A percentile compares a stretch with the other conserved stretches of the same genome.
phyloP scores from a whole-genome alignment of 2,113 vertebrate genomes.

The Nesogale talazaci region DNA sequence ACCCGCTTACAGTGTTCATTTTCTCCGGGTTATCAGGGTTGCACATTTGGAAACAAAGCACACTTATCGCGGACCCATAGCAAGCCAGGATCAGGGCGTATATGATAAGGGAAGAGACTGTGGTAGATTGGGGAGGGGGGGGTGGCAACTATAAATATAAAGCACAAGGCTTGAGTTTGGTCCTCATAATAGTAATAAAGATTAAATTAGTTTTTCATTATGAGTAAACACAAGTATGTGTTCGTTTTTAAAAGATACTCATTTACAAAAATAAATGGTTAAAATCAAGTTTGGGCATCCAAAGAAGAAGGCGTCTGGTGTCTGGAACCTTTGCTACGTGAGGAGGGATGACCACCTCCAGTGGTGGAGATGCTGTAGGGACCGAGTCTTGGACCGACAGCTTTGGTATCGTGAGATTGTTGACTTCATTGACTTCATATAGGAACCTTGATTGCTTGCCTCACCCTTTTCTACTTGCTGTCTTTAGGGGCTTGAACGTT shows the following conservation, averaged over 20 bases:
- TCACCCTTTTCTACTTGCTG: not conserved
- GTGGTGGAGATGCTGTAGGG: accelerated
- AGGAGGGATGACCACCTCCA: accelerated
- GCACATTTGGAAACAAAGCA: constrained; percentile 40
- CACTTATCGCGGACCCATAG: not conserved
- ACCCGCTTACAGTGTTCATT: not conserved
- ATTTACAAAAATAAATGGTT: not conserved
- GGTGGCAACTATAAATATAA: not conserved
- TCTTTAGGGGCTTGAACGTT: constrained; percentile 18
- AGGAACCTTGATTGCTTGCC: not conserved
- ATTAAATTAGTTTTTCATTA: constrained; percentile 47
- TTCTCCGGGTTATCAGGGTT: constrained; percentile 58
- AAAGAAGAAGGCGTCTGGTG: accelerated
- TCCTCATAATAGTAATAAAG: not conserved
- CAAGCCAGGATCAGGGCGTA: not conserved
- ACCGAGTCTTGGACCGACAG: accelerated
- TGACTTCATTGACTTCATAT: accelerated
- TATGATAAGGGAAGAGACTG: not conserved
- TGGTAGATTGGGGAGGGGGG: too few relatives aligned
- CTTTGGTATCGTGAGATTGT: not conserved
- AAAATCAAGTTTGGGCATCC: not conserved
- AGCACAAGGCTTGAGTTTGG: not conserved
- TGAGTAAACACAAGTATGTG: not conserved
- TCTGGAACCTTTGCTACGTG: not conserved
- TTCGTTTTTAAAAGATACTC: constrained; percentile 36